Percentiles rank a stretch among this genome's conserved stretches.
Conservation (phyloP, 2,797 vertebrate species). For the Manis pentadactyla region DNA sequence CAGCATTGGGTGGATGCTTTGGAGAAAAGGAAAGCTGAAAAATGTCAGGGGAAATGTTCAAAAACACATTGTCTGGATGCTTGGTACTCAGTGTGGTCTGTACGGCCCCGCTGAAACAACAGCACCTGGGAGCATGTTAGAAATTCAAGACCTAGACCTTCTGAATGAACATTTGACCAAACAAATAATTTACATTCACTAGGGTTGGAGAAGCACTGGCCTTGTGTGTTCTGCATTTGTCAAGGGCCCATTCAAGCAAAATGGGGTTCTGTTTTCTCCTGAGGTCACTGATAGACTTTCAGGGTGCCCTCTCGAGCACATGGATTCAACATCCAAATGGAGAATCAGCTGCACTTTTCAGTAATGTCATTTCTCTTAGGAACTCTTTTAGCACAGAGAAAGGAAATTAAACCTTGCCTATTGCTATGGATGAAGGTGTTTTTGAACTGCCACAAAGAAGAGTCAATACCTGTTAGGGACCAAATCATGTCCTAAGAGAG, state of each 20-base stretch:
- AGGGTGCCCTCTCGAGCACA: neutral
- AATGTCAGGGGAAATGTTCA: neutral
- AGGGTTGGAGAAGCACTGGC: neutral
- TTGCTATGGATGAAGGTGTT: neutral
- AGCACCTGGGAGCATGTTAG: neutral
- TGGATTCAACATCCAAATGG: neutral
- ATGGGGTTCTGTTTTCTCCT: neutral
- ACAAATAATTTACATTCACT: neutral
- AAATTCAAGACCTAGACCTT: neutral
- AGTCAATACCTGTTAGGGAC: neutral
- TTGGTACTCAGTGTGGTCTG: neutral
- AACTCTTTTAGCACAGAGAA: slow-evolving; percentile 40
- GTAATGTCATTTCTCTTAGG: neutral
- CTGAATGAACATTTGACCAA: neutral
- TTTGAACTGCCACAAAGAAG: slow-evolving; percentile 21
- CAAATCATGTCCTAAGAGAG: neutral
- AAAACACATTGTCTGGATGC: neutral
- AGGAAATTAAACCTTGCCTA: slow-evolving; percentile 34
- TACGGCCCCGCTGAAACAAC: neutral
- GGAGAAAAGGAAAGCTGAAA: neutral
- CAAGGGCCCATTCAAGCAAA: neutral
- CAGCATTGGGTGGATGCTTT: neutral
- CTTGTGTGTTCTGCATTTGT: neutral
- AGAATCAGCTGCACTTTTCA: neutral
- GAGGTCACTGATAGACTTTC: neutral